A percentile compares a stretch with the other conserved stretches of the same genome.
Conservation (phyloP, 2,797 vertebrate genomes). For the Epinephelus awoara region DNA sequence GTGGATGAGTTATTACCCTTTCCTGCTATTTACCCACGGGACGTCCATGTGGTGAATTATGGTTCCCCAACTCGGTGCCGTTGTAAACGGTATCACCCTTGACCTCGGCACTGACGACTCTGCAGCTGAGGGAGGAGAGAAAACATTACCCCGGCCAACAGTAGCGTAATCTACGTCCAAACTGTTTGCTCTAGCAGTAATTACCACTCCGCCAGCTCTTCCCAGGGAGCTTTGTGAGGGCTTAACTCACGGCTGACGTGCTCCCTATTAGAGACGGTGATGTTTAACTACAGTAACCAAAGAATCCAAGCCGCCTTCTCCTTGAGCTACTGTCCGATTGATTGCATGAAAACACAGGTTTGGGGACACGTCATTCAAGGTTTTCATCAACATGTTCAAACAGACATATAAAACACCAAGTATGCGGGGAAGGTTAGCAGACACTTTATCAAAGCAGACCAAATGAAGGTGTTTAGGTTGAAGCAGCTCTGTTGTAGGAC, state of each 20-base stretch:
- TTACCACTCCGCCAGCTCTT: constrained; percentile 52
- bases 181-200: constrained; percentile 68
- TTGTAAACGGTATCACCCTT: constrained; percentile 78
- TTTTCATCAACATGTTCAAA: not conserved
- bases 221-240: constrained; percentile 43
- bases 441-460: no score
- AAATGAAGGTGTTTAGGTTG: not conserved
- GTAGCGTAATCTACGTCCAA: constrained; percentile 60
- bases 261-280: constrained; percentile 4
- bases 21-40: constrained; percentile 81
- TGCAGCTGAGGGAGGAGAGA: constrained; percentile 35
- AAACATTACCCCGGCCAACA: constrained; percentile 45
- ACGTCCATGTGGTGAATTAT: constrained; percentile 74
- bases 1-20: constrained; percentile 85
- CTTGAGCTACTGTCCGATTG: not conserved
- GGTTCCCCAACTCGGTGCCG: constrained; percentile 47
- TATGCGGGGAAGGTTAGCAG: not conserved
- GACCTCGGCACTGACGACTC: constrained; percentile 49
- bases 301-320: not conserved
- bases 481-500: not conserved
- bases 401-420: not conserved
- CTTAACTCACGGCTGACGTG: constrained; percentile 33
- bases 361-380: not conserved
- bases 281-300: constrained; percentile 34
- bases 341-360: not conserved